Evolutionary conservation across 2,113 vertebrate species (phyloP).

Genomic region (Lota lota): DNA sequence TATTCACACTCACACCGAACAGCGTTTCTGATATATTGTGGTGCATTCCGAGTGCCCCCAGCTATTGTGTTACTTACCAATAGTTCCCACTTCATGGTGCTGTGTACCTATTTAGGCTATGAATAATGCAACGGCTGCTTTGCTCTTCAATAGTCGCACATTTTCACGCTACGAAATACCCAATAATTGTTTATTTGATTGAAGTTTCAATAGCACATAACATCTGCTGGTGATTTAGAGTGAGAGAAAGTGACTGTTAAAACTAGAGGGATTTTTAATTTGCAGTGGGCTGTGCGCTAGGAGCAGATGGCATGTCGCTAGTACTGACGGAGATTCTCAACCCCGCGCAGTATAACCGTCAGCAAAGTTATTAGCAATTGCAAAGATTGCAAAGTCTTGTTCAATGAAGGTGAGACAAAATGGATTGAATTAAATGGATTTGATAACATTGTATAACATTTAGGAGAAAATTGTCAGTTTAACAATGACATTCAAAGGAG

Average conservation of each 20-base stretch:
- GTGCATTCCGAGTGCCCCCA: neutral
- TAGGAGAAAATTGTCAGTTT: no score
- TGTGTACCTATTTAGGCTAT: neutral
- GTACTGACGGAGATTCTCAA: slow-evolving; percentile 23
- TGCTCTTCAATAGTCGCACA: neutral
- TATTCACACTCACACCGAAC: neutral
- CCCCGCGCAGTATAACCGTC: no score
- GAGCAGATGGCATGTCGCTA: slow-evolving; percentile 48
- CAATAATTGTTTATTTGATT: slow-evolving; percentile 21
- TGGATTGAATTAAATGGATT: no score
- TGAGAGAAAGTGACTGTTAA: slow-evolving; percentile 31
- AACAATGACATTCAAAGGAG: no score
- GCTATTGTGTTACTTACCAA: neutral
- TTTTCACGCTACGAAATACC: neutral
- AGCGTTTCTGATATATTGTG: slow-evolving; percentile 6
- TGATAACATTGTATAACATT: no score
- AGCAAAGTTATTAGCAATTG: no score
- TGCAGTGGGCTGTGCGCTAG: slow-evolving; percentile 36
- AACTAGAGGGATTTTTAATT: slow-evolving; percentile 14
- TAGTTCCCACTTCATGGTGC: neutral
- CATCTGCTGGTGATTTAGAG: slow-evolving; percentile 36
- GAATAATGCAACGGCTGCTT: neutral
- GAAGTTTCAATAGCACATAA: slow-evolving; percentile 19
- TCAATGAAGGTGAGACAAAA: no score
- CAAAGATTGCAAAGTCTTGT: no score